These are phyloP conservation scores for Argynnis bischoffii DNA, from an alignment of 2,888 invertebrate species.

Conservation along the genomic window DNA sequence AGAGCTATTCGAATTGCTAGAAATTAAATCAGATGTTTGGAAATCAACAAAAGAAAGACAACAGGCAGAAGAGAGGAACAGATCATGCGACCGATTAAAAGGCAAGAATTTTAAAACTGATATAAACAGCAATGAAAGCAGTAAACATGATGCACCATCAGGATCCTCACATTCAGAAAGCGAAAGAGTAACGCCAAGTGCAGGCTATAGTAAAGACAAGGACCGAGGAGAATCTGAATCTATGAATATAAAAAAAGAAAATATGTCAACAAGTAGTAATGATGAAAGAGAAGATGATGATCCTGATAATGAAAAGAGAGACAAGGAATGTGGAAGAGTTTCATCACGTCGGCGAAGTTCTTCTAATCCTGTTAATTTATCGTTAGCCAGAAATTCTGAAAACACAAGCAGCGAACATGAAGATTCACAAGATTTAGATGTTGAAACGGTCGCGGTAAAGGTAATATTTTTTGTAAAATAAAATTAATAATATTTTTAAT, in stretches of 20 bases:
- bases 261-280: constrained; percentile 78
- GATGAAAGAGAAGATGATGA: constrained; percentile 80
- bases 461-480: constrained; percentile 46
- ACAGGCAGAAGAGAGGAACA: constrained; percentile 75
- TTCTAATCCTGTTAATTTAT: constrained; percentile 92
- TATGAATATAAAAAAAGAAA: constrained; percentile 79
- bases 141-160: constrained; percentile 77
- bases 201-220: constrained; percentile 77
- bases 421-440: constrained; percentile 79
- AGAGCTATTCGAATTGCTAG: constrained; percentile 90
- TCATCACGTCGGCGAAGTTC: constrained; percentile 87
- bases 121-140: constrained; percentile 79
- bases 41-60: constrained; percentile 80
- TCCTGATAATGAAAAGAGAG: constrained; percentile 76
- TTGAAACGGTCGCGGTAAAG: constrained; percentile 80
- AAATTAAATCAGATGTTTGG: constrained; percentile 93
- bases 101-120: constrained; percentile 74
- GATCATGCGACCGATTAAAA: constrained; percentile 77
- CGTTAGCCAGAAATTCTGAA: constrained; percentile 81
- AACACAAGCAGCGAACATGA: constrained; percentile 83
- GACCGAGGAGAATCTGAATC: constrained; percentile 68
- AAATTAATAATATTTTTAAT: too few relatives aligned
- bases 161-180: constrained; percentile 79
- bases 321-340: constrained; percentile 74
- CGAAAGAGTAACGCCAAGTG: constrained; percentile 73